phyloP scores from a whole-genome alignment of 2,888 invertebrate genomes.

The Thelaira solivaga region DNA sequence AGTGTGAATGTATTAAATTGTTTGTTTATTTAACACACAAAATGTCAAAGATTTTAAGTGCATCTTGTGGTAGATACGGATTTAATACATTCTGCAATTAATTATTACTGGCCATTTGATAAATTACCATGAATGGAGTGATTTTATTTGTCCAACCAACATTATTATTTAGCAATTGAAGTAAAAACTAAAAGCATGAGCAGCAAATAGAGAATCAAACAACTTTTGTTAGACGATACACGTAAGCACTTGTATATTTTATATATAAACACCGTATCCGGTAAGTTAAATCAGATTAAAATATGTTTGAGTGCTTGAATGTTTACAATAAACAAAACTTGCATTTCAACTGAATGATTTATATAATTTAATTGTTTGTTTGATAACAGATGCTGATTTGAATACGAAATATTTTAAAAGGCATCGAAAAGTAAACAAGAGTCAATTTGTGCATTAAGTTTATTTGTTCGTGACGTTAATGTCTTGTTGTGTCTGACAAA shows the following conservation, averaged over 20 bases:
- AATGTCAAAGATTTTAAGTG: slow-evolving; percentile 39
- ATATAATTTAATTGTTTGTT: background rate
- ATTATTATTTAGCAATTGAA: background rate
- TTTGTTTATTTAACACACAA: slow-evolving; percentile 22
- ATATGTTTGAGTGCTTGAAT: slow-evolving; percentile 35
- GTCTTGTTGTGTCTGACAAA: too few species aligned
- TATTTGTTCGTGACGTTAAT: too few species aligned
- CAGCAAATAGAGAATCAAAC: slow-evolving; percentile 26
- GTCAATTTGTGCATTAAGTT: too few species aligned
- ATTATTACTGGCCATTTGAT: slow-evolving; percentile 44
- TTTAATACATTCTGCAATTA: slow-evolving; percentile 45
- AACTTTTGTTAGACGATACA: slow-evolving; percentile 3
- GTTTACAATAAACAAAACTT: slow-evolving; percentile 21
- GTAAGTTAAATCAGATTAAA: slow-evolving; percentile 30
- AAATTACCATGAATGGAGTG: slow-evolving; percentile 33
- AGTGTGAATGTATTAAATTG: slow-evolving; percentile 26
- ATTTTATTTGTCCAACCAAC: slow-evolving; percentile 18
- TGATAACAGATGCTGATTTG: background rate
- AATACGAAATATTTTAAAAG: too few species aligned
- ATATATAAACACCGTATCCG: background rate
- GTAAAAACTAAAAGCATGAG: background rate
- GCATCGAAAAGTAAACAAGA: too few species aligned
- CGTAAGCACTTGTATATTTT: background rate
- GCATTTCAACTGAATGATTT: slow-evolving; percentile 11
- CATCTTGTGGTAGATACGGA: slow-evolving; percentile 35